Evolutionary conservation across 2,888 invertebrate genomes (phyloP), one percentile per base, ranked within the genome.

Genomic region (Agrilus cyanescens): DNA sequence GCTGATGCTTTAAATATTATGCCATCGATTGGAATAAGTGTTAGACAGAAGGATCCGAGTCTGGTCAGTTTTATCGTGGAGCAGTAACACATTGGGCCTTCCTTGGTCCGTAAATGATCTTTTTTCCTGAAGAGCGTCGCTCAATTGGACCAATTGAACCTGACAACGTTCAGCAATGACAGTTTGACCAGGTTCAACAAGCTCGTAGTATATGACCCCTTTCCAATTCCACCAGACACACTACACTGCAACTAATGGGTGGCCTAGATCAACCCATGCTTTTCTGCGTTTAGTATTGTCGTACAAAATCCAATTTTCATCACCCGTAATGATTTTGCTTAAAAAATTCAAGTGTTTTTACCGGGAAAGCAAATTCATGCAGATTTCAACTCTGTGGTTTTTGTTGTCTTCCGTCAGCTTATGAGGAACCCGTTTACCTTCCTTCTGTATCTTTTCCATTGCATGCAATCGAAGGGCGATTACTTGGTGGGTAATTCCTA

Each of bases 371-470:
- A 42, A 38, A 37, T 39, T 42, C 31, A 25, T 13, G 25, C 15
- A 38, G 25, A 20, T 40, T 37, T 38, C 12, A 46, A 48, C 29
- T 38, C 38, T 20, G 25, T 38, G 30, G 44, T 47, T 32, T 8
- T 31, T 5, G 4, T 47, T 43, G 41, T 39, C 46, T 45, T 44
- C 43, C 35, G 41, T 52, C 46, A 52, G 46, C 48, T 52, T 46
- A 46, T 53, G 40, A 36, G 48, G 52, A 34, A 53, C 50, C 52
- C 48, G 51, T 48, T 46, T 53, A 50, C 51, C 49, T n/a, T 34
- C 14, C 43, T 51, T 51, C 40, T 49, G 44, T 25, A 54, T 49
- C 43, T 50, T 53, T 49, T 46, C 50, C 47, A 56, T 50, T 13
- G 43, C 47, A 45, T 48, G 48, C 45, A 56, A 49, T 46, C 52